Conservation (phyloP, 1,140 invertebrate species). For the Zophobas morio region DNA sequence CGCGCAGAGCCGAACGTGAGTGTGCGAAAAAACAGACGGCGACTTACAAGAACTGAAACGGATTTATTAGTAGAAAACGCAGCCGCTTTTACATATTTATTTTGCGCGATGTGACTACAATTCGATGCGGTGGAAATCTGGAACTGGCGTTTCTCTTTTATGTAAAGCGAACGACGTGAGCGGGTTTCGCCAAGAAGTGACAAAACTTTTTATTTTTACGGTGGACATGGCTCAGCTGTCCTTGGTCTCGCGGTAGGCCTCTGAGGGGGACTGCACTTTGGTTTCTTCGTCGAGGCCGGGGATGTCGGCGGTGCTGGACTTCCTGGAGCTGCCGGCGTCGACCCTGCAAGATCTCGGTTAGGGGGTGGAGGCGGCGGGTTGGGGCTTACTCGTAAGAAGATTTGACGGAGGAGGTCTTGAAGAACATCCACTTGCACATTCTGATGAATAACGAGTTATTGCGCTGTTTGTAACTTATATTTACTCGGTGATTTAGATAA, state of each 20-base stretch:
- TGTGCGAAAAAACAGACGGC: conserved; percentile 13
- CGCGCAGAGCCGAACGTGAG: conserved; percentile 12
- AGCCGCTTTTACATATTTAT: conserved; percentile 25
- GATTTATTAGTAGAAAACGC: conserved; percentile 35
- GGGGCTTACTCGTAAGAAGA: conserved; percentile 22
- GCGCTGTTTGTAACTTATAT: conserved; percentile 4
- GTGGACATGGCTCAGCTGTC: neutral
- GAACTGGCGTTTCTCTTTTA: conserved; percentile 32
- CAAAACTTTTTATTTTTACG: conserved; percentile 15
- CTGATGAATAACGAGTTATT: conserved; percentile 9
- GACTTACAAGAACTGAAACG: conserved; percentile 9
- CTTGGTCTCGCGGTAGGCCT: conserved; percentile 1
- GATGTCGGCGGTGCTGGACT: conserved; percentile 13
- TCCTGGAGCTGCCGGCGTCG: neutral
- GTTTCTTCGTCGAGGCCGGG: neutral
- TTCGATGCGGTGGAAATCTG: conserved; percentile 20
- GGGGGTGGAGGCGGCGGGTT: neutral
- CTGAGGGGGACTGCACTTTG: conserved; percentile 10
- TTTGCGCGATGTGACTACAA: conserved; percentile 27
- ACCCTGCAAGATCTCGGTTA: neutral
- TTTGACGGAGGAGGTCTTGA: neutral
- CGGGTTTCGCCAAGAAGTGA: conserved; percentile 19
- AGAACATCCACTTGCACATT: conserved; percentile 6
- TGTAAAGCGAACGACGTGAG: conserved; percentile 27
- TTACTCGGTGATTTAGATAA: conserved; percentile 20